Conservation (phyloP, 1,140 invertebrate genomes). For the Pinna nobilis region DNA sequence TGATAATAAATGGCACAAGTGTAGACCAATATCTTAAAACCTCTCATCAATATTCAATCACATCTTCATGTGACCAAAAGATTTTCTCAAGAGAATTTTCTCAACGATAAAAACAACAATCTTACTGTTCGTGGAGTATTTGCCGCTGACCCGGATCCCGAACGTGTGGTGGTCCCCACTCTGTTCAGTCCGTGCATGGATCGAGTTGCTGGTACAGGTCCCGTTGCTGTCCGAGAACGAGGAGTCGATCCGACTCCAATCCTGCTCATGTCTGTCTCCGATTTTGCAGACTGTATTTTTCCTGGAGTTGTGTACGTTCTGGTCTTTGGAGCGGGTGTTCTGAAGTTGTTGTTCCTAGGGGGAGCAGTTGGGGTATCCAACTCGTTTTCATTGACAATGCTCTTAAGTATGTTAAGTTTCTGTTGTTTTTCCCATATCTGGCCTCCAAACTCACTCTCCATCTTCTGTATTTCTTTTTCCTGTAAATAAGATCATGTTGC, state of each 20-base stretch:
- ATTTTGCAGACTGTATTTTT: constrained; percentile 52
- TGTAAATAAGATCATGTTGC: constrained; percentile 26
- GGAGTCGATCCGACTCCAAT: constrained; percentile 42
- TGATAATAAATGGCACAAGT: too few species aligned
- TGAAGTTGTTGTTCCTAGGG: constrained; percentile 26
- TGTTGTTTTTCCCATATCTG: constrained; percentile 64
- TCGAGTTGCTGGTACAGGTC: constrained; percentile 43
- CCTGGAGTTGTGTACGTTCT: constrained; percentile 66
- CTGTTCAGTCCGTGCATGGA: constrained; percentile 55
- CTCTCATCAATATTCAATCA: too few species aligned
- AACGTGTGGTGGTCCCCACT: constrained; percentile 17
- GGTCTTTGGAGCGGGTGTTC: constrained; percentile 59
- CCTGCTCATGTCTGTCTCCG: constrained; percentile 57
- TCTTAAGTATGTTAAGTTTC: constrained; percentile 65
- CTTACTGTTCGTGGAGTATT: constrained; percentile 30
- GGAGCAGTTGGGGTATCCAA: constrained; percentile 23
- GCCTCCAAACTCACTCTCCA: constrained; percentile 58
- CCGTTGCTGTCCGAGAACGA: constrained; percentile 40
- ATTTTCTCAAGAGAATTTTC: too few species aligned
- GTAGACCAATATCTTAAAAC: too few species aligned
- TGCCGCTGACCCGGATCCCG: too few species aligned
- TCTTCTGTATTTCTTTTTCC: constrained; percentile 64
- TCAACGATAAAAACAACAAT: constrained; percentile 5
- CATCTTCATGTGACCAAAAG: too few species aligned
- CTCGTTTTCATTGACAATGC: constrained; percentile 59